Evolutionary conservation across 2,888 invertebrate species (phyloP).

Genomic region (Xylophagus ater): DNA sequence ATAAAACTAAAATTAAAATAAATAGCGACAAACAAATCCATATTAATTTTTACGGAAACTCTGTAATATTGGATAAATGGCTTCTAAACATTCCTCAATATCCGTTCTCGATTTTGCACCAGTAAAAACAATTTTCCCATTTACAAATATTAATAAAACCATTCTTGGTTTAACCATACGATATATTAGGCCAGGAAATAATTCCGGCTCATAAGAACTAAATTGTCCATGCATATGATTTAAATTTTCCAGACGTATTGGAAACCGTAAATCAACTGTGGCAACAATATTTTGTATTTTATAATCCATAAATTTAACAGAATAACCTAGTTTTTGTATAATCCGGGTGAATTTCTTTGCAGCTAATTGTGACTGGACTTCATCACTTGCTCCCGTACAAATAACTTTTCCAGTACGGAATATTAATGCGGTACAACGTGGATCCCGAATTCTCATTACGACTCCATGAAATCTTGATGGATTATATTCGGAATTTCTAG

Average conservation of each 20-base stretch:
- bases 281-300: slow-evolving; percentile 70
- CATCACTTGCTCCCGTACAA: slow-evolving; percentile 69
- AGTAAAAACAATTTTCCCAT: slow-evolving; percentile 97
- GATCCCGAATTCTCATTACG: slow-evolving; percentile 71
- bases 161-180: slow-evolving; percentile 93
- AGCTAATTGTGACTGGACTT: slow-evolving; percentile 63
- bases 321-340: slow-evolving; percentile 68
- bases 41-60: slow-evolving; percentile 75
- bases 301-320: slow-evolving; percentile 63
- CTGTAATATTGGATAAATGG: slow-evolving; percentile 88
- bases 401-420: slow-evolving; percentile 70
- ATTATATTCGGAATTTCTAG: slow-evolving; percentile 73
- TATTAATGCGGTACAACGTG: slow-evolving; percentile 61
- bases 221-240: slow-evolving; percentile 66
- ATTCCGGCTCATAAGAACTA: slow-evolving; percentile 90
- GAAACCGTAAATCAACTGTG: slow-evolving; percentile 64
- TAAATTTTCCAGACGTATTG: slow-evolving; percentile 58
- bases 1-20: too few relatives aligned
- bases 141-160: slow-evolving; percentile 94
- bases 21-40: too few relatives aligned
- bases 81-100: slow-evolving; percentile 85
- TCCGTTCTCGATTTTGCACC: slow-evolving; percentile 82
- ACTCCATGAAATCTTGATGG: slow-evolving; percentile 72
- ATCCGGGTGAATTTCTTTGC: slow-evolving; percentile 73
- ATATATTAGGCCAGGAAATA: slow-evolving; percentile 98